Percentiles rank a stretch among this genome's conserved stretches.
These are phyloP conservation scores for Pollenia labialis DNA, from an alignment of 2,888 invertebrate genomes.

Conservation along the genomic window DNA sequence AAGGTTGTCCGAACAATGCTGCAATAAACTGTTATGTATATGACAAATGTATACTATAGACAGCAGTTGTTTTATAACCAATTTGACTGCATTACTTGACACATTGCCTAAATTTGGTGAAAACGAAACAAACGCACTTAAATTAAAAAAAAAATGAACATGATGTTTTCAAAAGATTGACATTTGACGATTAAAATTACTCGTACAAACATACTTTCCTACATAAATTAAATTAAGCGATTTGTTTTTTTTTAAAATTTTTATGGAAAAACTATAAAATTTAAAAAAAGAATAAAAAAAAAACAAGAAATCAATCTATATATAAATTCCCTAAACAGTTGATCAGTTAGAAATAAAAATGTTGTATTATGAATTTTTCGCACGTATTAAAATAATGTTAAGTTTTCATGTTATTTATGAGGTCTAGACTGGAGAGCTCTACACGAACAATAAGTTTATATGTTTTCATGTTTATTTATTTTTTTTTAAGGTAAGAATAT, in stretches of 20 bases:
- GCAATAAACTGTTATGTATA: background rate
- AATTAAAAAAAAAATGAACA: constrained; percentile 15
- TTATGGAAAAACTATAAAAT: background rate
- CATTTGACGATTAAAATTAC: constrained; percentile 30
- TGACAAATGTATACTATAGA: background rate
- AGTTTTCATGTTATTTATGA: constrained; percentile 72
- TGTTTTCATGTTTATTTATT: background rate
- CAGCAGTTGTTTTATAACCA: background rate
- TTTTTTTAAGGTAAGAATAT: constrained; percentile 48
- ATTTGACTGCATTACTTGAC: background rate
- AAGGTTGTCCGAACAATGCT: background rate
- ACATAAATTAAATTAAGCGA: background rate
- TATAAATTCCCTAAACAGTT: constrained; percentile 50
- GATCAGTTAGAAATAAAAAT: constrained; percentile 54
- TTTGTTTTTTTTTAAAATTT: background rate
- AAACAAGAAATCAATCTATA: constrained; percentile 13
- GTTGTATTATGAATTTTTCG: constrained; percentile 47
- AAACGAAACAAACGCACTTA: constrained; percentile 26
- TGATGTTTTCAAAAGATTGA: constrained; percentile 48
- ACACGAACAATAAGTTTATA: constrained; percentile 44
- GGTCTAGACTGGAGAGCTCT: constrained; percentile 66
- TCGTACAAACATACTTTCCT: background rate
- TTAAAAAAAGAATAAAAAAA: background rate
- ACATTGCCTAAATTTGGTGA: constrained; percentile 51
- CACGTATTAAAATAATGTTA: constrained; percentile 66